Evolutionary conservation across 1,140 invertebrate genomes (phyloP), one percentile per base, ranked within the genome.

Genomic region (Zaprionus taronus): DNA sequence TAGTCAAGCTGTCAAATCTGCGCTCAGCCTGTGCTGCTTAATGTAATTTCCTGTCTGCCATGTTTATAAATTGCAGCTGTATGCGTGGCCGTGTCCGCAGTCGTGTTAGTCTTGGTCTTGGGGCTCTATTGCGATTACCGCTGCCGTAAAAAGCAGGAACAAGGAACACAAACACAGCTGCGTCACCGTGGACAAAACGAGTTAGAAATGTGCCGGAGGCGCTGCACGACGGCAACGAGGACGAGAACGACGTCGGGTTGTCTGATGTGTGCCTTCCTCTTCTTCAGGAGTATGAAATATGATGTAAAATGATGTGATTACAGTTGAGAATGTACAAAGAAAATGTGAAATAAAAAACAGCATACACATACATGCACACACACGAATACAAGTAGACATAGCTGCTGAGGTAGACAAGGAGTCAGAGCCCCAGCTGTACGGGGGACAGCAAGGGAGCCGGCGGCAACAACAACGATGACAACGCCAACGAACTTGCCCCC

Each of bases 251-350:
- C 20, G 20, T 51, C 11, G 47, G 34, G 17, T 34, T 49, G 28
- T 41, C 60, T 65, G 80, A 65, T 62, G 57, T 64, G 14, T 58
- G 36, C 47, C 68, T 41, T 64, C 49, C 26, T 34, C 22, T n/a
- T 22, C 55, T 44, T 51, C 71, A 84, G 81, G 83, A 83, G 73
- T 83, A 89, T 89, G 84, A 89, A 89, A 89, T 89, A 89, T 89
- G 84, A 87, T 83, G 84, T 89, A 79, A 83, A 89, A 87, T 87
- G 83, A 89, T 87, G 83, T 89, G 84, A 89, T 89, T 89, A 89
- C 83, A 87, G 80, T 89, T 84, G 82, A 84, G 78, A 84, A 84
- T 84, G 73, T 80, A 72, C 47, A 83, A 80, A 34, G 64, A 74
- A 72, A 71, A 79, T 68, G 36, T 57, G 70, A 82, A 77, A 75